These are phyloP conservation scores for Uloborus diversus DNA, from an alignment of 1,140 invertebrate genomes.

Conservation along the genomic window DNA sequence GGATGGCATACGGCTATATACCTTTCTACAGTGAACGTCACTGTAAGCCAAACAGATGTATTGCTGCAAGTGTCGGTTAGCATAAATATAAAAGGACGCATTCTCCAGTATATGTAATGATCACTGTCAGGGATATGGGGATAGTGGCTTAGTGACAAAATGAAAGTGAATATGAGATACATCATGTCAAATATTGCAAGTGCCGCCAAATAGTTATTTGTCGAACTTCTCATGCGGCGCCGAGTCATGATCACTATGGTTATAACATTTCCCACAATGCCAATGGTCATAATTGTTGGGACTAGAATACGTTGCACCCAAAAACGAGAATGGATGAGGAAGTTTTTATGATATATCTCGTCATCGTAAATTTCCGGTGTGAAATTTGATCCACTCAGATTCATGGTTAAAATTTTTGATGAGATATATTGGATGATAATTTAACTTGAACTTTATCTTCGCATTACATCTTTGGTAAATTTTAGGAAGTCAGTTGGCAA, in stretches of 20 bases:
- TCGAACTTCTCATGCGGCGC: slow-evolving; percentile 78
- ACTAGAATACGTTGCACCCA: slow-evolving; percentile 75
- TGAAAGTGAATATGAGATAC: slow-evolving; percentile 75
- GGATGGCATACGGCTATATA: slow-evolving; percentile 82
- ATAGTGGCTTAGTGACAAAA: slow-evolving; percentile 74
- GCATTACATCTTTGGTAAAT: no score
- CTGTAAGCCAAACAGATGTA: slow-evolving; percentile 80
- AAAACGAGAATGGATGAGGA: slow-evolving; percentile 64
- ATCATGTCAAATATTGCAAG: slow-evolving; percentile 77
- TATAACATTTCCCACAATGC: slow-evolving; percentile 76
- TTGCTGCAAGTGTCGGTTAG: slow-evolving; percentile 74
- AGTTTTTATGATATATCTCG: neutral
- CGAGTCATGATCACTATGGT: slow-evolving; percentile 79
- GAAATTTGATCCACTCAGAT: neutral
- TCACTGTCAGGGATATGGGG: slow-evolving; percentile 65
- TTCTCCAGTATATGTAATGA: slow-evolving; percentile 70
- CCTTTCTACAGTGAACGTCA: slow-evolving; percentile 80
- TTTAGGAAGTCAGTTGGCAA: no score
- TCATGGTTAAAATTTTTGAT: neutral
- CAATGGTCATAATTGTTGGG: slow-evolving; percentile 75
- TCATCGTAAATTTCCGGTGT: neutral
- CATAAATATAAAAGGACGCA: slow-evolving; percentile 70
- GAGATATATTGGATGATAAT: no score
- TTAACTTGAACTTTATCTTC: no score
- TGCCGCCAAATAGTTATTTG: slow-evolving; percentile 78